Base-by-base conservation (phyloP, 2,113 vertebrate genomes). In the Phocoena phocoena region DNA sequence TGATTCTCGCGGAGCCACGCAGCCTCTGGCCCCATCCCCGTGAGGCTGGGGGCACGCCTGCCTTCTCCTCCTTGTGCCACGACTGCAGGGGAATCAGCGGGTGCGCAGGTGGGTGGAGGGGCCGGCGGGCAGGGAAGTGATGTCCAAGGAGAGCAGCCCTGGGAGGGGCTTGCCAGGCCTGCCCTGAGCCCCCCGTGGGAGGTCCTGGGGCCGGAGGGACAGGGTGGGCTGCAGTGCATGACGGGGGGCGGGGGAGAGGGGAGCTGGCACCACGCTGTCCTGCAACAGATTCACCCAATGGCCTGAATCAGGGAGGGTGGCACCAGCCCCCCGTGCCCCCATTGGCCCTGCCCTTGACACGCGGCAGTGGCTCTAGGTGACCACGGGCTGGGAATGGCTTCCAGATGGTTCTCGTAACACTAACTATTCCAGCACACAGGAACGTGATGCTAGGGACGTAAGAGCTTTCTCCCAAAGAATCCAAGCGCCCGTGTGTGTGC, bases 391-490 rank as follows among this genome's bases (percentile, higher is more conserved):
- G 41, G 11, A 7, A 5, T 8, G 25, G 62, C 26, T 14, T 47
- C 20, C 0, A 0, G 62, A 13, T 14, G 0, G n/a, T 60, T 21
- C 17, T 74, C 6, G 5, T 13, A 36, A 7, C 60, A 60, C 7
- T 5, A 5, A 12, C 20, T 2, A 11, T 10, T 1, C 41, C 2
- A 2, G 41, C 13, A 44, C 28, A 4, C 1, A 6, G 76, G 21
- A 15, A 33, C 3, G 0, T 1, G 18, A 25, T 0, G 8, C 17
- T 2, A 28, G 6, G 36, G 21, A 21, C 0, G 8, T 1, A 33
- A n/a, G 38, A n/a, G 38, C 33, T 65, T 68, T 25, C 36, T 33
- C 6, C 58, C 36, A 17, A 47, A 11, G 7, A 28, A 60, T 14
- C 10, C 76, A 11, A 2, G 8, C 0, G 10, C 18, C 11, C 0